Evolutionary conservation across 2,113 vertebrate species (phyloP).

Genomic region (Campylomormyrus tamandua): DNA sequence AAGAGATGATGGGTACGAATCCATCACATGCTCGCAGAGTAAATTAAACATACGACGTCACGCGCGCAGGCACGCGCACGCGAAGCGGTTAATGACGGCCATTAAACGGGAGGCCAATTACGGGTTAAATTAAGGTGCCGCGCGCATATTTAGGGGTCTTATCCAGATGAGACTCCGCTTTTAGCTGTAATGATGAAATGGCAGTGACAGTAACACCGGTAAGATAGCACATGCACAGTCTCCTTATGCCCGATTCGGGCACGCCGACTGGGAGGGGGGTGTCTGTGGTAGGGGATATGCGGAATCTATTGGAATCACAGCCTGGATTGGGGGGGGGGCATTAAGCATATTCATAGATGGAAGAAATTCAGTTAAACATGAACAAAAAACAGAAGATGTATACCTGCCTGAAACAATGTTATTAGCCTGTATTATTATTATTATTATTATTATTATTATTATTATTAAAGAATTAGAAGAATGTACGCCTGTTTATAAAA

Average conservation of each 20-base stretch:
- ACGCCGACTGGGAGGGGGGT: not conserved
- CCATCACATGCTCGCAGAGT: not conserved
- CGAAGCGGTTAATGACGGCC: constrained; percentile 28
- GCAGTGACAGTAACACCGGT: constrained; percentile 92
- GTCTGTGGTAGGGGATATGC: not conserved
- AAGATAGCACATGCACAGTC: constrained; percentile 65
- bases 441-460: not conserved
- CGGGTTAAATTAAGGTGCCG: constrained; percentile 78
- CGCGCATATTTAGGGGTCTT: constrained; percentile 81
- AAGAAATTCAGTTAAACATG: not conserved
- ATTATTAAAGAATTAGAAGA: not conserved
- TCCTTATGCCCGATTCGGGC: constrained; percentile 55
- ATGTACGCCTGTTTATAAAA: not conserved
- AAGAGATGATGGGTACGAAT: not conserved
- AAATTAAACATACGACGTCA: not conserved
- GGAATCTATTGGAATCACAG: not conserved
- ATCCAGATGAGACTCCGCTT: constrained; percentile 59
- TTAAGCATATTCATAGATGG: not conserved
- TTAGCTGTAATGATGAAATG: constrained; percentile 92
- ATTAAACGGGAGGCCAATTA: constrained; percentile 35
- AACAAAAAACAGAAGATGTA: not conserved
- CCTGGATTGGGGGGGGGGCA: not conserved
- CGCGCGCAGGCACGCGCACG: not conserved
- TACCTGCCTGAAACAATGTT: not conserved
- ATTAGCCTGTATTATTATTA: not conserved